Conservation (phyloP, 2,113 vertebrate genomes). For the Aix galericulata region DNA sequence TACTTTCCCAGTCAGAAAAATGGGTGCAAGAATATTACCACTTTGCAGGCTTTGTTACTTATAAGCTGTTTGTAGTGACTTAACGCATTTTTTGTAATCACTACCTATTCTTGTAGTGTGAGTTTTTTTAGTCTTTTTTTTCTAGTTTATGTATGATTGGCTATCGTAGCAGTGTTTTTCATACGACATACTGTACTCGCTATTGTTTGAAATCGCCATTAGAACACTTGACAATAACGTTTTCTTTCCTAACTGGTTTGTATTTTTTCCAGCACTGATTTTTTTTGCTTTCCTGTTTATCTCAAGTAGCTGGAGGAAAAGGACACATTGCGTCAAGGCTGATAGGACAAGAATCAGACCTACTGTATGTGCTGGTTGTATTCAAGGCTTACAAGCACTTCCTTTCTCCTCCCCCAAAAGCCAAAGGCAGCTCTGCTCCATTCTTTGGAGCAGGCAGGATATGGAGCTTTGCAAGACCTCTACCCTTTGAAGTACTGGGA, state of each 20-base stretch:
- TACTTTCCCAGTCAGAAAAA: not conserved
- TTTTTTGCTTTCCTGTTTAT: slow-evolving; percentile 76
- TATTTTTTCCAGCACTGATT: slow-evolving; percentile 67
- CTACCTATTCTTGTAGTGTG: not conserved
- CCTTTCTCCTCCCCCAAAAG: slow-evolving; percentile 21
- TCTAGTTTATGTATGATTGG: not conserved
- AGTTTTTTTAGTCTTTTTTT: not conserved
- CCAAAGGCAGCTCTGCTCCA: not conserved
- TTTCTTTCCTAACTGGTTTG: slow-evolving; percentile 64
- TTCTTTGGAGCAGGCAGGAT: slow-evolving; percentile 46
- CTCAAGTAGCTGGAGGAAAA: slow-evolving; percentile 68
- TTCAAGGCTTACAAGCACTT: slow-evolving; percentile 37
- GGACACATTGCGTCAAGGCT: slow-evolving; percentile 54
- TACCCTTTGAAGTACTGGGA: slow-evolving; percentile 35
- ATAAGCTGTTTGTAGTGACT: not conserved
- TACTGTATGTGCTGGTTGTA: slow-evolving; percentile 24
- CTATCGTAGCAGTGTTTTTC: not conserved
- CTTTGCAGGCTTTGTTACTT: not conserved
- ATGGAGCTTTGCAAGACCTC: slow-evolving; percentile 19
- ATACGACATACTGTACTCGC: slow-evolving; percentile 23
- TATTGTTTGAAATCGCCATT: slow-evolving; percentile 68
- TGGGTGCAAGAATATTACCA: not conserved
- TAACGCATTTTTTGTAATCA: not conserved
- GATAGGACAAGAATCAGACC: slow-evolving; percentile 60
- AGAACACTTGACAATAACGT: slow-evolving; percentile 66